Conservation (phyloP, 1,140 invertebrate species). For the Oreohelix idahoensis region DNA sequence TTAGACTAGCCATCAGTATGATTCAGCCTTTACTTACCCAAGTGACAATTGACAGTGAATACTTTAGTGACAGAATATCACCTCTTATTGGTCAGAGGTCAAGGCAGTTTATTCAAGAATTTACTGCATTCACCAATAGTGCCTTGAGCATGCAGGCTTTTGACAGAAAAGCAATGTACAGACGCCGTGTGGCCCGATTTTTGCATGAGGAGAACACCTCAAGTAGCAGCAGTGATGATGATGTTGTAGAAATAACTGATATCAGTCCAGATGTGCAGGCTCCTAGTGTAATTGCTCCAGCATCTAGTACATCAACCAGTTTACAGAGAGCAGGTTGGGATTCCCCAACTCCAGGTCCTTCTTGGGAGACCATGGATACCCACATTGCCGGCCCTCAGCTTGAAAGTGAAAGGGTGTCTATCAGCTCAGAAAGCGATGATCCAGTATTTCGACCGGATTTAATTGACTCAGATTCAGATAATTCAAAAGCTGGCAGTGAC, state of each 20-base stretch:
- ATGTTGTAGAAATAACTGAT: slow-evolving; percentile 48
- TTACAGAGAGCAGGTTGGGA: slow-evolving; percentile 53
- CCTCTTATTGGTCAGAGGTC: slow-evolving; percentile 71
- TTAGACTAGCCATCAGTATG: slow-evolving; percentile 31
- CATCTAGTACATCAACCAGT: neutral
- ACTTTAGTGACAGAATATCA: slow-evolving; percentile 78
- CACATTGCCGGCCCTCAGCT: neutral
- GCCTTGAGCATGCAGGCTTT: slow-evolving; percentile 86
- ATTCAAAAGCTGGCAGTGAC: slow-evolving; percentile 51
- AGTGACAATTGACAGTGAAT: slow-evolving; percentile 81
- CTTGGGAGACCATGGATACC: slow-evolving; percentile 18
- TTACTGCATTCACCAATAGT: slow-evolving; percentile 88
- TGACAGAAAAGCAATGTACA: slow-evolving; percentile 72
- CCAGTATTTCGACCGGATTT: slow-evolving; percentile 19
- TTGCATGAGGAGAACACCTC: slow-evolving; percentile 42
- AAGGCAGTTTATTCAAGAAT: slow-evolving; percentile 89
- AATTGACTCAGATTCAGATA: slow-evolving; percentile 56
- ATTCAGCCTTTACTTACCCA: slow-evolving; percentile 37
- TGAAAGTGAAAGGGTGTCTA: slow-evolving; percentile 22
- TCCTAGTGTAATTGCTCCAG: neutral
- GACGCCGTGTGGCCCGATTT: slow-evolving; percentile 47
- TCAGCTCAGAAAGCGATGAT: slow-evolving; percentile 45
- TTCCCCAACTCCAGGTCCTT: slow-evolving; percentile 61
- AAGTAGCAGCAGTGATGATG: slow-evolving; percentile 42
- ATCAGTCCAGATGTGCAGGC: slow-evolving; percentile 16